These are phyloP conservation scores for Sinelater perroti DNA, from an alignment of 2,888 invertebrate species.

Conservation along the genomic window DNA sequence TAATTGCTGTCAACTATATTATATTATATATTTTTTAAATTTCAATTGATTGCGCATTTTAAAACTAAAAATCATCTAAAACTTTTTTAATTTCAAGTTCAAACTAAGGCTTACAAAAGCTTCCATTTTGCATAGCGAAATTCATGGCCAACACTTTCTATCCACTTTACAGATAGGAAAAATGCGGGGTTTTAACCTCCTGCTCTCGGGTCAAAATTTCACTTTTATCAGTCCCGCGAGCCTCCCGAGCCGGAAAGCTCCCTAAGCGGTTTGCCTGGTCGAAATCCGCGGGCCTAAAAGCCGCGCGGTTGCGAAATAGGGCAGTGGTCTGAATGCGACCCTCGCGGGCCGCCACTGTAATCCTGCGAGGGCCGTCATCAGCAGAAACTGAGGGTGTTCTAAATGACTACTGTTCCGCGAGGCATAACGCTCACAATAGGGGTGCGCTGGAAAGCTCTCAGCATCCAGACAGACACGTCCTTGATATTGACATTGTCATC, in stretches of 20 bases:
- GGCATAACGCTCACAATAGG: conserved; percentile 36
- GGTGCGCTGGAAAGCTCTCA: conserved; percentile 31
- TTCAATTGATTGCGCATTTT: no score
- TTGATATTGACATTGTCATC: conserved; percentile 37
- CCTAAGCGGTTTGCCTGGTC: background rate
- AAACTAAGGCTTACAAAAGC: no score
- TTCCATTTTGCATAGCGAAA: no score
- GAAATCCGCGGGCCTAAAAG: conserved; percentile 10
- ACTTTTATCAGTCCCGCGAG: background rate
- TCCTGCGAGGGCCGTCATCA: conserved; percentile 35
- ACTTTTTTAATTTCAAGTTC: no score
- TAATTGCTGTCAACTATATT: no score
- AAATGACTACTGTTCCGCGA: conserved; percentile 38
- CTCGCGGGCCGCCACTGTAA: conserved; percentile 31
- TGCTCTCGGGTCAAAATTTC: background rate
- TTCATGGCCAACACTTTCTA: no score
- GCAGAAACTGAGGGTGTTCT: conserved; percentile 35
- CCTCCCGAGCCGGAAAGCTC: background rate
- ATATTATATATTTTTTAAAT: no score
- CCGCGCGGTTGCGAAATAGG: conserved; percentile 5
- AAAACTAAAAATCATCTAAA: no score
- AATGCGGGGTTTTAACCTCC: no score
- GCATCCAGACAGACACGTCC: conserved; percentile 34
- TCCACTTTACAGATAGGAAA: no score
- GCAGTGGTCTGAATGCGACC: conserved; percentile 18